Conservation (phyloP, 2,888 invertebrate species). For the Amphimallon solstitiale region DNA sequence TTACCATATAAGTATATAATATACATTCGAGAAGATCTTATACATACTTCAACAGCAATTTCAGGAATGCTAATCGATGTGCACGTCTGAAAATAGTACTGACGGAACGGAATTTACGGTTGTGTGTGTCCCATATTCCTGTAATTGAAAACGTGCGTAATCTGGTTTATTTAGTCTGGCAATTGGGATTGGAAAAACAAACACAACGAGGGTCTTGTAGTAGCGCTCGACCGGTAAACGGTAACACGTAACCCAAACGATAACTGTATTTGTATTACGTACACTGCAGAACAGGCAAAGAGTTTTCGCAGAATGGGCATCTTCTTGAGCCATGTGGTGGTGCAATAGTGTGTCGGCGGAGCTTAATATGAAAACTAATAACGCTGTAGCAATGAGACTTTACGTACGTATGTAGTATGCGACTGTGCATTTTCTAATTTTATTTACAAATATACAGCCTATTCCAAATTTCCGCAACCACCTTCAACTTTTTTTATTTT, state of each 20-base stretch:
- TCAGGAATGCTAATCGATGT: conserved; percentile 17
- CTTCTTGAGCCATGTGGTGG: conserved; percentile 12
- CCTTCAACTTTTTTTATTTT: too few species aligned
- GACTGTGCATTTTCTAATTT: too few species aligned
- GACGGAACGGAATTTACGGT: not conserved
- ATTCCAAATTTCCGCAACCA: too few species aligned
- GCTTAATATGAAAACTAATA: too few species aligned
- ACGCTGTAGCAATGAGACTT: too few species aligned
- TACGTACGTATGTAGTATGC: too few species aligned
- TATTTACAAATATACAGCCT: too few species aligned
- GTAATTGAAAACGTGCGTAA: conserved; percentile 33
- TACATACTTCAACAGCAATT: conserved; percentile 13
- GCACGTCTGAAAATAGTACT: conserved; percentile 1
- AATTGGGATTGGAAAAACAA: conserved; percentile 25
- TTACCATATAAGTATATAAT: not conserved
- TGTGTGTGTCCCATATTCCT: conserved; percentile 18
- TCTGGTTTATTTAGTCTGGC: conserved; percentile 33
- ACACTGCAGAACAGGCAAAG: not conserved
- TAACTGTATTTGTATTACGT: conserved; percentile 3
- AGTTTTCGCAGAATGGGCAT: conserved; percentile 11
- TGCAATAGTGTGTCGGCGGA: too few species aligned
- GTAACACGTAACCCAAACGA: conserved; percentile 8
- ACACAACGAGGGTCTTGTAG: conserved; percentile 17
- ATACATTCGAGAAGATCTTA: not conserved
- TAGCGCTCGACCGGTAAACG: not conserved